Percentiles rank a stretch among this genome's conserved stretches.
These are phyloP conservation scores for Valencia hispanica DNA, from an alignment of 2,797 vertebrate species.

Conservation along the genomic window DNA sequence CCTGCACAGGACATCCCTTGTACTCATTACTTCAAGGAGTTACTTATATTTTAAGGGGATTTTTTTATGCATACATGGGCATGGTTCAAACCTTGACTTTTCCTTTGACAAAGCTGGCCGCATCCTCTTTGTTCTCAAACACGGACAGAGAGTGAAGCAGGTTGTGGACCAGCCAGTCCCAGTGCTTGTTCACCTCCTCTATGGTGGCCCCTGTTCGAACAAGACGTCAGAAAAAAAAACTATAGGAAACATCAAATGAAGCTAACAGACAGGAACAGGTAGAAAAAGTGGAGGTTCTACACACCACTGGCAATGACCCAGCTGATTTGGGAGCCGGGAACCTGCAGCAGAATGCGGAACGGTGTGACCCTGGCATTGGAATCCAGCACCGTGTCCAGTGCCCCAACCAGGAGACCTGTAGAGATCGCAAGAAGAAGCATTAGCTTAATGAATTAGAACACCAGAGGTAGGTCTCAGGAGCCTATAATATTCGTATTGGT, in stretches of 20 bases:
- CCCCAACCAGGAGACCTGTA: conserved; percentile 93
- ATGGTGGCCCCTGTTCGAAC: conserved; percentile 86
- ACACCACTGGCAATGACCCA: conserved; percentile 96
- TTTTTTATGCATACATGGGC: background rate
- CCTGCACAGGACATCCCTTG: conserved; percentile 70
- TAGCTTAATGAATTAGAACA: background rate
- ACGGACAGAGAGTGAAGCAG: conserved; percentile 93
- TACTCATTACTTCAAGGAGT: background rate
- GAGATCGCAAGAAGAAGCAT: background rate
- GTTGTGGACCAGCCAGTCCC: conserved; percentile 96
- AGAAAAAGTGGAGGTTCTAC: background rate
- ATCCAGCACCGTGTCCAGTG: conserved; percentile 93
- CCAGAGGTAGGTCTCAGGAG: background rate
- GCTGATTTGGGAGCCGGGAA: conserved; percentile 92
- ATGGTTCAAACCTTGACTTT: conserved; percentile 89
- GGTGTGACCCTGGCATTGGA: conserved; percentile 92
- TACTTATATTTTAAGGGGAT: background rate
- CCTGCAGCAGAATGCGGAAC: conserved; percentile 93
- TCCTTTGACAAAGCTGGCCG: conserved; percentile 91
- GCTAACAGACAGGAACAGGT: fast-evolving
- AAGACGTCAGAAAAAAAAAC: conserved; percentile 7
- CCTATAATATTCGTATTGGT: background rate
- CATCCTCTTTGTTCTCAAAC: conserved; percentile 97
- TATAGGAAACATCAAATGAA: background rate
- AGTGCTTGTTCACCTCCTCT: conserved; percentile 94